Conservation (phyloP, 2,888 invertebrate species). For the Galerucella calmariensis region DNA sequence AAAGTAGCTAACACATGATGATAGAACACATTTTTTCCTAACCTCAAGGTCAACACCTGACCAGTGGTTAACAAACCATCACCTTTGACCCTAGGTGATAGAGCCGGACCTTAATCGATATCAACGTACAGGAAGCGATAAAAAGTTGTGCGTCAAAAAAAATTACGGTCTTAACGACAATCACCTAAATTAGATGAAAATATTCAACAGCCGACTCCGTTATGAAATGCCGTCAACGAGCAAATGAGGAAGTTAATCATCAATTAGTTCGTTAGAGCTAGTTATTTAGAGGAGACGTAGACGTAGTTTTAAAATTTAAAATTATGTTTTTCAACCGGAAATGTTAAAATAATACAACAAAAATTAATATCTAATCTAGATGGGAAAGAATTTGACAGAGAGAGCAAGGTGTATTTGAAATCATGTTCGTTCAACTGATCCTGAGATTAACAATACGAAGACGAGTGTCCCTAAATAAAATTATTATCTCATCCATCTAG, state of each 20-base stretch:
- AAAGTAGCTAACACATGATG: no score
- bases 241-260: constrained; percentile 13
- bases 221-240: neutral
- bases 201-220: neutral
- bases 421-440: neutral
- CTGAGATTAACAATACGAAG: neutral
- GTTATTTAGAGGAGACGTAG: neutral
- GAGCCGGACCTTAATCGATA: neutral
- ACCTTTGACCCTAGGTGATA: neutral
- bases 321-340: neutral
- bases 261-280: constrained; percentile 2
- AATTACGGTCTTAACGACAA: neutral
- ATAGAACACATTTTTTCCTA: no score
- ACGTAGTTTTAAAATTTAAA: neutral
- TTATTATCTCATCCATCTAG: neutral
- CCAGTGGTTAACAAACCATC: no score
- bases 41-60: no score
- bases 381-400: neutral
- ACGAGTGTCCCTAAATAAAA: neutral
- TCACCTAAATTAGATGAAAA: constrained; percentile 3
- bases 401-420: neutral
- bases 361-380: neutral
- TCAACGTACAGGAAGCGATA: neutral
- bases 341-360: neutral
- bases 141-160: neutral